phyloP scores from a whole-genome alignment of 1,140 invertebrate species.

The Trichogramma pretiosum region DNA sequence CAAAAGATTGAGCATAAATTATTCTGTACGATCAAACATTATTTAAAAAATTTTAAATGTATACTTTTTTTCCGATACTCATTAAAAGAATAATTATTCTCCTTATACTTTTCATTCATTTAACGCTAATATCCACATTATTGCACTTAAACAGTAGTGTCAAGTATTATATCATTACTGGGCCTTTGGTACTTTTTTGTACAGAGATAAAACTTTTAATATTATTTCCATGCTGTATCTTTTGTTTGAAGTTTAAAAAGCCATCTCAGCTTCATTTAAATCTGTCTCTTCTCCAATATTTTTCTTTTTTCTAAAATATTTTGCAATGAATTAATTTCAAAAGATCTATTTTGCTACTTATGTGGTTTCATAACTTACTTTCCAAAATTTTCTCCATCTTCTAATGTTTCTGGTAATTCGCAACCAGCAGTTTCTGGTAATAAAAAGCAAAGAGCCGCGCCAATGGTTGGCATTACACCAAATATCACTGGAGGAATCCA shows the following conservation, averaged over 20 bases:
- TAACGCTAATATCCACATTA: too few species aligned
- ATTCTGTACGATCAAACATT: too few species aligned
- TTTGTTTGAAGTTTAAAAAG: too few species aligned
- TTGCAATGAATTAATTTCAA: not conserved
- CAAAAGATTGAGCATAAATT: too few species aligned
- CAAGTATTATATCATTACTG: too few species aligned
- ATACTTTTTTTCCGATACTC: too few species aligned
- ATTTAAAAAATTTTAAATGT: too few species aligned
- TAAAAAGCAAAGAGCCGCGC: constrained; percentile 54
- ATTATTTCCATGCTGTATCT: too few species aligned
- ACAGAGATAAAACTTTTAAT: not conserved
- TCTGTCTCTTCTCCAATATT: constrained; percentile 19
- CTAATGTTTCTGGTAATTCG: constrained; percentile 65
- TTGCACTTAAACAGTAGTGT: too few species aligned
- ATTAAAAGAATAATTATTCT: too few species aligned
- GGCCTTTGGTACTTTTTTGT: constrained; percentile 7
- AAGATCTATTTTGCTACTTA: too few species aligned
- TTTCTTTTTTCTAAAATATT: constrained; percentile 15
- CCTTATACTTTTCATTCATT: too few species aligned
- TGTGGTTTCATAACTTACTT: constrained; percentile 45
- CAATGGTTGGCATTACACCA: constrained; percentile 55
- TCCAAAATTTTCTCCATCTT: constrained; percentile 68
- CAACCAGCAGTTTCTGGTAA: constrained; percentile 68
- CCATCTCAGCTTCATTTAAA: constrained; percentile 26
- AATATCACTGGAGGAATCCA: constrained; percentile 62